These are phyloP conservation scores for Coenobita brevimanus DNA, from an alignment of 1,140 invertebrate species.

Conservation along the genomic window DNA sequence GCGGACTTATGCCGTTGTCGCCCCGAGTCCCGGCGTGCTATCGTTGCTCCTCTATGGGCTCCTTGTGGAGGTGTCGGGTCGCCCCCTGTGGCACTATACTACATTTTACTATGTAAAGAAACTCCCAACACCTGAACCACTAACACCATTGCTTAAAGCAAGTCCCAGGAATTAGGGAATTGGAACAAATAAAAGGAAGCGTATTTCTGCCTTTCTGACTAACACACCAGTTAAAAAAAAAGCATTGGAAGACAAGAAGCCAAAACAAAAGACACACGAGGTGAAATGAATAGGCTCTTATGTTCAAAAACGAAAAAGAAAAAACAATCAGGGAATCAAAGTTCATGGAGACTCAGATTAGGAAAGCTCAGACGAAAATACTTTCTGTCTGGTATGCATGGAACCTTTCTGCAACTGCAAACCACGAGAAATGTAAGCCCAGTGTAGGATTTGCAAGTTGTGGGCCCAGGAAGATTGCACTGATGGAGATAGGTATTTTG, in stretches of 20 bases:
- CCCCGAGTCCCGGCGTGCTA: too few relatives aligned
- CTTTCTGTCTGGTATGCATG: conserved; percentile 2
- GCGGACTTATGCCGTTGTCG: too few relatives aligned
- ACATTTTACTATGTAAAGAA: too few relatives aligned
- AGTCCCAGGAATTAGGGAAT: conserved; percentile 31
- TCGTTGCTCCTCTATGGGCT: too few relatives aligned
- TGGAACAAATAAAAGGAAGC: background rate
- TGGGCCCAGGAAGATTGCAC: too few relatives aligned
- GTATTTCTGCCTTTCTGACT: conserved; percentile 21
- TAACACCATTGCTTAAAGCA: conserved; percentile 21
- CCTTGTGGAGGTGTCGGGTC: too few relatives aligned
- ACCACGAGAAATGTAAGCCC: conserved; percentile 32
- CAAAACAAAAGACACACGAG: too few relatives aligned
- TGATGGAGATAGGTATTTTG: conserved; percentile 10
- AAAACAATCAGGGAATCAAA: background rate
- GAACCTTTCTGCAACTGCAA: conserved; percentile 16
- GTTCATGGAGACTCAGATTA: background rate
- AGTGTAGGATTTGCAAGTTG: too few relatives aligned
- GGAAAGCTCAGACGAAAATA: conserved; percentile 14
- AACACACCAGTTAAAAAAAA: conserved; percentile 16
- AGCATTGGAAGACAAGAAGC: background rate
- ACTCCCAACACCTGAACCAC: background rate
- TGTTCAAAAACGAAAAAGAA: background rate
- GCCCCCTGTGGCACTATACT: too few relatives aligned
- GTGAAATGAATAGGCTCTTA: background rate